Evolutionary conservation across 2,797 vertebrate genomes (phyloP), one percentile per base, ranked within the genome.

Genomic region (Tapera naevia): DNA sequence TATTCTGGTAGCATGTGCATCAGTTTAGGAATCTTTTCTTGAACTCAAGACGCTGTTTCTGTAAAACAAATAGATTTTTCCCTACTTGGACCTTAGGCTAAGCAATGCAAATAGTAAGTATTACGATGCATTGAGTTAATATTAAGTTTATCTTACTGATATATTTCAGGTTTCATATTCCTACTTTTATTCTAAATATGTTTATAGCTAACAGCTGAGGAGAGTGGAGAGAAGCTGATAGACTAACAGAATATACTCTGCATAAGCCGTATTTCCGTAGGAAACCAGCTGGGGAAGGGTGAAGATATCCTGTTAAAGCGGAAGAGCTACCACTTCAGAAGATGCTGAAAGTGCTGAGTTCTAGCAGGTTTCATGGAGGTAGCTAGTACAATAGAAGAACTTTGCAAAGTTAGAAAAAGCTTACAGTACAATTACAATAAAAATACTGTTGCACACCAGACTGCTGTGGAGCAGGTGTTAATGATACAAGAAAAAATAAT

Each of bases 341-440:
- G 54, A 21, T 61, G 22, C 54, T 69, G 37, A 16, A 58, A 53
- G 23, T 37, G 17, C 21, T 2, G n/a, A 53, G 14, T 54, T 89
- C 14, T 35, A 41, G 4, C 5, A 46, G 7, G 25, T 9, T 89
- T 71, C 74, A 46, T 76, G 79, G 67, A n/a, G 66, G 39, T 5
- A 62, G 43, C 10, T 7, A 22, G 27, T 27, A 27, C 10, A 23
- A 3, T 2, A 57, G 43, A 14, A 74, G 46, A 82, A 37, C 4
- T 51, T 39, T 43, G 4, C 18, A 17, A 45, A 32, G 19, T 33
- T 69, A 76, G 79, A 28, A 25, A 21, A 27, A 67, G 32, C 35
- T 57, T 37, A 4, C 10, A 35, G 33, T 41, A 32, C 17, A 24
- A 0, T 41, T 41, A 32, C 17, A 24, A 0, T 41, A 45, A 28